Percentiles rank a stretch among this genome's conserved stretches.
Conservation (phyloP, 2,888 invertebrate species). For the Protodeltote pygarga region DNA sequence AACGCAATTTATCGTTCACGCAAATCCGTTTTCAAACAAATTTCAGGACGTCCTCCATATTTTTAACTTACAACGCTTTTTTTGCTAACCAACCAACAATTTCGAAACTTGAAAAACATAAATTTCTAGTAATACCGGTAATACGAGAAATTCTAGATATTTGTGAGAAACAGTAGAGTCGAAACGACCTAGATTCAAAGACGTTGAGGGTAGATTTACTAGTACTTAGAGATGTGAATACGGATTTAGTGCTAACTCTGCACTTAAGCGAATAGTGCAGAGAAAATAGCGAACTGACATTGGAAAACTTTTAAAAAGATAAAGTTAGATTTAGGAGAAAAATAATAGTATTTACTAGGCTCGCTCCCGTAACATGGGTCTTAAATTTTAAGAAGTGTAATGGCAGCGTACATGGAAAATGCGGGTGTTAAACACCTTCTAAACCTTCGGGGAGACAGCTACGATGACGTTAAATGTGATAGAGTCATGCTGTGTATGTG, state of each 20-base stretch:
- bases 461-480: no score
- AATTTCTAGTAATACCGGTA: slow-evolving; percentile 34
- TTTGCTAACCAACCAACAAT: slow-evolving; percentile 1
- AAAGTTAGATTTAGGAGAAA: neutral
- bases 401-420: no score
- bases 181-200: slow-evolving; percentile 28
- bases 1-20: no score
- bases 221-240: slow-evolving; percentile 40
- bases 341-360: no score
- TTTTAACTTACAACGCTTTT: slow-evolving; percentile 2
- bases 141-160: slow-evolving; percentile 13
- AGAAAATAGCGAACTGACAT: slow-evolving; percentile 11
- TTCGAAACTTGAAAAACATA: neutral
- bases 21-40: no score
- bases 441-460: no score
- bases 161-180: slow-evolving; percentile 14
- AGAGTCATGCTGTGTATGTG: no score
- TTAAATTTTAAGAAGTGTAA: no score
- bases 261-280: slow-evolving; percentile 17
- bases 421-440: no score
- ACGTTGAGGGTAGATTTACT: slow-evolving; percentile 36
- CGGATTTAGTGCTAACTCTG: slow-evolving; percentile 37
- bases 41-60: no score
- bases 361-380: no score
- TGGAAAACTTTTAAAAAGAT: slow-evolving; percentile 30